phyloP scores from a whole-genome alignment of 2,797 vertebrate species.

The Choloepus didactylus region DNA sequence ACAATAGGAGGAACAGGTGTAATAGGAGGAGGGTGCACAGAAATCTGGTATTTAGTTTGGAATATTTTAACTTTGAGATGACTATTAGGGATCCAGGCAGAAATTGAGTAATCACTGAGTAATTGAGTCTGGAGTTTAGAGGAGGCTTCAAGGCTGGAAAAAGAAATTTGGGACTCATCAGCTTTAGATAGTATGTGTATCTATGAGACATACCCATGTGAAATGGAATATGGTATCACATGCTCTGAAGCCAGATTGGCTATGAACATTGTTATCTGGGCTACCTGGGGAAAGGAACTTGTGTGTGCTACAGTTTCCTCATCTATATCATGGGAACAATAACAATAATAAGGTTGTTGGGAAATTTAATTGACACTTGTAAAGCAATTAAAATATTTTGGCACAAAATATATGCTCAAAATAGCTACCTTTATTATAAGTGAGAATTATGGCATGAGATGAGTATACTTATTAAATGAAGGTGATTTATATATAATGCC shows the following conservation, averaged over 20 bases:
- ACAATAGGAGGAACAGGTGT: background rate
- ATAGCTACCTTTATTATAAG: background rate
- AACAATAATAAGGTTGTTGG: background rate
- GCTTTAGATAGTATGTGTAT: background rate
- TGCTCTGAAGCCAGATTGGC: background rate
- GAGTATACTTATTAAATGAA: conserved; percentile 27
- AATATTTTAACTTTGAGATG: background rate
- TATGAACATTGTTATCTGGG: background rate
- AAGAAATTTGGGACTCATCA: conserved; percentile 37
- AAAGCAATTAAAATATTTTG: conserved; percentile 33
- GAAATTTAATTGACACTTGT: conserved; percentile 31
- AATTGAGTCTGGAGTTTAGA: background rate
- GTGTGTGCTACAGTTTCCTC: background rate
- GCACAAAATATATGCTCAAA: conserved; percentile 6
- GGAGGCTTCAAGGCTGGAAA: background rate
- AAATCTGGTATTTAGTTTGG: background rate
- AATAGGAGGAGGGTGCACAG: background rate
- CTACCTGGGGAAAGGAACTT: background rate
- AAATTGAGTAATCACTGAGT: background rate
- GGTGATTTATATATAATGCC: conserved; percentile 39
- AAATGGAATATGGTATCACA: background rate
- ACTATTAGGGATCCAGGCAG: background rate
- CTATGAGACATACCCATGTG: background rate
- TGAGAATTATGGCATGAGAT: background rate
- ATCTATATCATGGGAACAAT: background rate